phyloP scores from a whole-genome alignment of 2,888 invertebrate species.

The Plusia festucae region DNA sequence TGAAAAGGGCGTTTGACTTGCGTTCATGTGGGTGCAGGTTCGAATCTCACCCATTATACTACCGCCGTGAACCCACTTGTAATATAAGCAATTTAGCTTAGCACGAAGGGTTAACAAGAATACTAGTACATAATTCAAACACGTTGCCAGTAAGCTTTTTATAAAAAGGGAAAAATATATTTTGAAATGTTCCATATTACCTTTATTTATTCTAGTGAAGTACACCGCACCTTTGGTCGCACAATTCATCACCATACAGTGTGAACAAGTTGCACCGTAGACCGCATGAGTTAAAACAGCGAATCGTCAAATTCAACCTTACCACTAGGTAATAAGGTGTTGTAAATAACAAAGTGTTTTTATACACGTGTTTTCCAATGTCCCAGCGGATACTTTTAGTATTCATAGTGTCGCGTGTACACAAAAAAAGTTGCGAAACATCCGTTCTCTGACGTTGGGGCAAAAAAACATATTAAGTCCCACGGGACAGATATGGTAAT shows the following conservation, averaged over 20 bases:
- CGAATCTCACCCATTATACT: too few relatives aligned
- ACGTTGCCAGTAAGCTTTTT: too few relatives aligned
- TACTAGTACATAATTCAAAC: too few relatives aligned
- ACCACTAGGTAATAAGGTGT: neutral
- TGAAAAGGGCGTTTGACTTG: too few relatives aligned
- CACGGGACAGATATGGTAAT: slow-evolving; percentile 19
- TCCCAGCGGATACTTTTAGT: slow-evolving; percentile 54
- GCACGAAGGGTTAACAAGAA: too few relatives aligned
- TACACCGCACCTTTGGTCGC: slow-evolving; percentile 9
- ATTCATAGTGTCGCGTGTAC: slow-evolving; percentile 47
- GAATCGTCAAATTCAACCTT: neutral
- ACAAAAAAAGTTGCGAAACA: slow-evolving; percentile 48
- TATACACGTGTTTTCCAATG: neutral
- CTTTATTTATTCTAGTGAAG: slow-evolving; percentile 2
- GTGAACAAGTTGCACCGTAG: slow-evolving; percentile 30
- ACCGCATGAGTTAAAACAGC: neutral
- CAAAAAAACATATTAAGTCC: slow-evolving; percentile 35
- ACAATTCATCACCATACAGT: slow-evolving; percentile 24
- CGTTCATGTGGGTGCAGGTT: too few relatives aligned
- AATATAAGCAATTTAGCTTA: too few relatives aligned
- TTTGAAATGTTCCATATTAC: neutral
- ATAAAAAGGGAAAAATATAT: too few relatives aligned
- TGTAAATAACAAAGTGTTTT: neutral
- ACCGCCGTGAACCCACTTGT: too few relatives aligned
- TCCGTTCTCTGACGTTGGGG: slow-evolving; percentile 37